Base-by-base conservation (phyloP, 2,797 vertebrate genomes). In the Schizothorax lantsangensis region DNA sequence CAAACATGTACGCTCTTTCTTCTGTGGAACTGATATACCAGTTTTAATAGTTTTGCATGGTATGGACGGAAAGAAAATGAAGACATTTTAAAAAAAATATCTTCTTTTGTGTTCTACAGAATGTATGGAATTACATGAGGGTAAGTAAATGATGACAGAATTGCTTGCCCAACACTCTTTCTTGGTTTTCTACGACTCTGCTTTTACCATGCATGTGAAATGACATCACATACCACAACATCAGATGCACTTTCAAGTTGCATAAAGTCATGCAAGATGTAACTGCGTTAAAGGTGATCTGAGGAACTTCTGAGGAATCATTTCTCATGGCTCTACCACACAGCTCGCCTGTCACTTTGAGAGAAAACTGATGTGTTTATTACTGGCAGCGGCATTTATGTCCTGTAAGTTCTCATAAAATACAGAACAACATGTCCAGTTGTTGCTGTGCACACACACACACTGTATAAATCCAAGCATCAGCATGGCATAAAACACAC, bases 401-500 rank as follows among this genome's bases (percentile, higher is more conserved):
- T 71, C 75, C 47, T 30, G 74, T 17, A 80, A n/a, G 21, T 85
- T 62, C 52, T 85, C 68, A 72, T 71, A 45, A 85, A 79, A 88
- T 68, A 74, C 64, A 6, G 38, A 71, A 72, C 85, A 84, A 81
- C 45, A 77, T 17, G 47, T 66, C 30, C 43, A 86, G 85, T 84
- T 86, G 81, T 88, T 79, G 71, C 83, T 72, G 84, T 33, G 62
- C 33, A 47, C 45, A 47, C 88, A 89, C 71, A 47, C 59, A 84
- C 14, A 23, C 78, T 5, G 59, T 62, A 26, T 12, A 26, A 62
- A 62, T 26, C 59, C 59, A 62, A 62, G 59, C n/a, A 26, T 62
- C 59, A 26, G 59, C 88, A 69, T 88, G 87, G 82, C 64, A 85
- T 87, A 90, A 92, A 92, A 91, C 88, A 89, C 91, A 92, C 81